phyloP scores from a whole-genome alignment of 1,140 invertebrate genomes.

The Propsilocerus akamusi region DNA sequence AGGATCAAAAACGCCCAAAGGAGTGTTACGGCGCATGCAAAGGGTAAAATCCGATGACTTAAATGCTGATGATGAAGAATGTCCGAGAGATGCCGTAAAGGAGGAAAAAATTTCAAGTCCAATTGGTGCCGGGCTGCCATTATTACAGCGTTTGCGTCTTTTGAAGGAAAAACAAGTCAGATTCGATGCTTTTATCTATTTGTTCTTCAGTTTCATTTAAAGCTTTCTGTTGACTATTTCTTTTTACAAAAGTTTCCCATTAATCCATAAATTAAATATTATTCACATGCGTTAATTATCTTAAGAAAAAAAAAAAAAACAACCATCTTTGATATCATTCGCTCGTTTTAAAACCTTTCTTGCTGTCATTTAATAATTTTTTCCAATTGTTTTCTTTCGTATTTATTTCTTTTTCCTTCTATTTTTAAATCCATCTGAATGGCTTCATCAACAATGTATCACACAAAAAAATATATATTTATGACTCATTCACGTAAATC shows the following conservation, averaged over 20 bases:
- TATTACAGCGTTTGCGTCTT: conserved; percentile 53
- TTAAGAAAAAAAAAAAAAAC: too few species aligned
- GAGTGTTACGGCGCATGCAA: conserved; percentile 45
- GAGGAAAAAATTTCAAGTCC: conserved; percentile 40
- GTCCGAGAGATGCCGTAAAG: conserved; percentile 32
- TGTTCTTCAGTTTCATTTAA: too few species aligned
- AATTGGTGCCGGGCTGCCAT: conserved; percentile 61
- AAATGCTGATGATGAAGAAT: conserved; percentile 28
- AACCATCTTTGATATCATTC: too few species aligned
- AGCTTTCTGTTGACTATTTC: too few species aligned
- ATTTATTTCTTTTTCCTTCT: too few species aligned
- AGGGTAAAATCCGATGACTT: conserved; percentile 44
- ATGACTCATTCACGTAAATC: background rate
- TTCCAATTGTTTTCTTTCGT: too few species aligned
- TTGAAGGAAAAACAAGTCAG: conserved; percentile 70
- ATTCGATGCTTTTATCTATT: conserved; percentile 19
- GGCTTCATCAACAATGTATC: background rate
- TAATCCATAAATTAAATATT: too few species aligned
- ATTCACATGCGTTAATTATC: too few species aligned
- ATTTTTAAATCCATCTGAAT: too few species aligned
- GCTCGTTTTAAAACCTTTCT: too few species aligned
- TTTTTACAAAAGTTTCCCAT: too few species aligned
- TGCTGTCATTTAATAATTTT: too few species aligned
- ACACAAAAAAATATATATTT: background rate
- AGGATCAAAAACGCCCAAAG: conserved; percentile 24